phyloP scores from a whole-genome alignment of 2,797 vertebrate genomes.

The Microchirus variegatus region DNA sequence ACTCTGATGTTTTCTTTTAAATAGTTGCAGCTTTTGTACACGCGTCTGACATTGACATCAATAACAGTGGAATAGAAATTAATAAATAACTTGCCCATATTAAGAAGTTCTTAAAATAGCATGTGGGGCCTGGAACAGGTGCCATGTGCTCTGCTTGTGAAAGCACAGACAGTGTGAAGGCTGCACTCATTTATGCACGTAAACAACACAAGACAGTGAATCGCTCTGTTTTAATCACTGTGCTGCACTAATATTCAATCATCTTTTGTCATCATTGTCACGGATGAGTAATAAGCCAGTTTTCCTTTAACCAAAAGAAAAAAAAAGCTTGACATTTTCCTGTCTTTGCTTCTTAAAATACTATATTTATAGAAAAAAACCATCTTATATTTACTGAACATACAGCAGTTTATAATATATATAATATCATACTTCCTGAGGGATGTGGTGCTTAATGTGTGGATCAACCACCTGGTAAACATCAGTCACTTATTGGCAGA shows the following conservation, averaged over 20 bases:
- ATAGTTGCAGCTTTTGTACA: constrained; percentile 29
- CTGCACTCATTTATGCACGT: constrained; percentile 78
- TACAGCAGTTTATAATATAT: too few relatives aligned
- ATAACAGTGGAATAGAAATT: constrained; percentile 72
- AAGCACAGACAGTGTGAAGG: constrained; percentile 68
- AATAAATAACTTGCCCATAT: constrained; percentile 86
- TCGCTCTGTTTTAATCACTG: background rate
- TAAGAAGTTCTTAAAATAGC: constrained; percentile 94
- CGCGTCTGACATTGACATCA: constrained; percentile 52
- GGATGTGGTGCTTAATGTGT: too few relatives aligned
- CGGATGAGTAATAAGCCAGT: too few relatives aligned
- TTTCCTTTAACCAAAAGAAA: too few relatives aligned
- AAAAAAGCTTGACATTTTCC: too few relatives aligned
- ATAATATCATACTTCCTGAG: too few relatives aligned
- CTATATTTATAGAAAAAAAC: too few relatives aligned
- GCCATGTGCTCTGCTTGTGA: constrained; percentile 85
- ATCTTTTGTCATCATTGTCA: background rate
- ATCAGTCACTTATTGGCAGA: too few relatives aligned
- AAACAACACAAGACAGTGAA: constrained; percentile 58
- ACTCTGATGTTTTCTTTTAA: constrained; percentile 13
- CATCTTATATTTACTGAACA: too few relatives aligned
- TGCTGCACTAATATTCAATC: background rate
- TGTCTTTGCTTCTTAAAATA: too few relatives aligned
- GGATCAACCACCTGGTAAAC: too few relatives aligned
- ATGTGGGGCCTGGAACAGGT: constrained; percentile 88